Conservation (phyloP, 2,888 invertebrate genomes). For the Nomada ruficornis region DNA sequence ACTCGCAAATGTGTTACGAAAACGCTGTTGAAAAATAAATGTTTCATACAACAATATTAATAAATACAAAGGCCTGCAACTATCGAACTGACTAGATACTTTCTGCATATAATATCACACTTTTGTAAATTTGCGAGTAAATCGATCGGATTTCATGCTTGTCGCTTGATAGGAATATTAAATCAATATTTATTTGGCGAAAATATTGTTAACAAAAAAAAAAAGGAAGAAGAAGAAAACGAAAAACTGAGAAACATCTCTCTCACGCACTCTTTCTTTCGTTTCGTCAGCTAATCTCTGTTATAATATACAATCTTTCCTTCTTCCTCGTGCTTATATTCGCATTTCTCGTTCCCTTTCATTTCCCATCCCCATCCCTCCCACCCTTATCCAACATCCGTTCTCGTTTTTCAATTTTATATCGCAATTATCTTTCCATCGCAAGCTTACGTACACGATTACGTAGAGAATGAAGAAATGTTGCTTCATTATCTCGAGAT, state of each 20-base stretch:
- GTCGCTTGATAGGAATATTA: conserved; percentile 29
- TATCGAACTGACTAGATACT: conserved; percentile 33
- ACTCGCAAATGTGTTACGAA: conserved; percentile 4
- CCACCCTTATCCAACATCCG: conserved; percentile 10
- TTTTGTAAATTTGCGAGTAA: conserved; percentile 42
- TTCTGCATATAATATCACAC: conserved; percentile 28
- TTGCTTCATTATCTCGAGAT: not conserved
- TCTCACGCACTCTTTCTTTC: not conserved
- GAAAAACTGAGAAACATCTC: conserved; percentile 2
- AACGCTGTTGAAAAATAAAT: conserved; percentile 21
- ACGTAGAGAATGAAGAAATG: conserved; percentile 19
- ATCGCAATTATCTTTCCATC: conserved; percentile 16
- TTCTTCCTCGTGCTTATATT: conserved; percentile 51
- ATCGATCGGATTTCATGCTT: conserved; percentile 32
- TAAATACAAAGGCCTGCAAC: conserved; percentile 39
- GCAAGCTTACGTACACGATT: conserved; percentile 31
- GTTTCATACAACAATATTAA: conserved; percentile 20
- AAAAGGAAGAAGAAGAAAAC: conserved; percentile 10
- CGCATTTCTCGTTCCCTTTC: conserved; percentile 44
- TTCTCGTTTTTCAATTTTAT: conserved; percentile 20
- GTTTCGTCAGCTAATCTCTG: conserved; percentile 24
- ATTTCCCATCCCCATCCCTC: conserved; percentile 5
- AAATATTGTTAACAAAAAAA: conserved; percentile 15
- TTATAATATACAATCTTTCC: conserved; percentile 39
- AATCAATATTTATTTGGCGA: conserved; percentile 22